Conservation (phyloP, 2,888 invertebrate genomes). For the Stenchaetothrips biformis region DNA sequence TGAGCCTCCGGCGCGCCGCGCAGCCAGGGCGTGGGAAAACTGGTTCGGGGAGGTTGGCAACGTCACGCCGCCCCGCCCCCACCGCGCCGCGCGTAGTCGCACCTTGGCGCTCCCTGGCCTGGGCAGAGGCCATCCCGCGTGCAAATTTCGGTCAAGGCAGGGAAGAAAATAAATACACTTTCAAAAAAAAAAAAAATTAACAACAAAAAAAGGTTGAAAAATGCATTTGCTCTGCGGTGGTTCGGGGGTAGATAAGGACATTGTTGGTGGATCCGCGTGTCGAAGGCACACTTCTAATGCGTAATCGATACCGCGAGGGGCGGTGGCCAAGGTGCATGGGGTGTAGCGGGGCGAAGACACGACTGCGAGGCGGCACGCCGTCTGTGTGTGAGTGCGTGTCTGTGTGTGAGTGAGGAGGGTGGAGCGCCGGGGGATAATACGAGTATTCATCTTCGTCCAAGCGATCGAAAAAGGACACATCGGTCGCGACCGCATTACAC, state of each 20-base stretch:
- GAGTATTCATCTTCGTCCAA: constrained; percentile 13
- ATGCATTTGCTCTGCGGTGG: no score
- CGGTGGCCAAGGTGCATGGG: neutral
- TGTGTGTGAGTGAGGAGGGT: neutral
- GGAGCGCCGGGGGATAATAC: neutral
- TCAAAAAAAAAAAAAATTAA: no score
- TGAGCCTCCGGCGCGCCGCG: no score
- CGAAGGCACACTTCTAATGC: neutral
- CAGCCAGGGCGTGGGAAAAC: no score
- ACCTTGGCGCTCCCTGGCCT: neutral
- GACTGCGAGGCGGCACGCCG: neutral
- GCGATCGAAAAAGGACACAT: constrained; percentile 11
- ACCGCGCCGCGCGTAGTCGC: neutral
- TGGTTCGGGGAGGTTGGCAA: no score
- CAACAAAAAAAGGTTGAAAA: no score
- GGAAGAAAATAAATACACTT: no score
- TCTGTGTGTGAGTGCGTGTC: no score
- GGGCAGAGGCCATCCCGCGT: neutral
- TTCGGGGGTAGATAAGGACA: no score
- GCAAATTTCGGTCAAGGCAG: neutral
- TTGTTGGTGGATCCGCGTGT: no score
- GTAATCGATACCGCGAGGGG: constrained; percentile 8
- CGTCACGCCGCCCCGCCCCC: no score
- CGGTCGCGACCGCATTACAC: neutral
- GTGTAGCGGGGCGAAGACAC: neutral